phyloP scores from a whole-genome alignment of 2,888 invertebrate species.

The Trisateles emortualis region DNA sequence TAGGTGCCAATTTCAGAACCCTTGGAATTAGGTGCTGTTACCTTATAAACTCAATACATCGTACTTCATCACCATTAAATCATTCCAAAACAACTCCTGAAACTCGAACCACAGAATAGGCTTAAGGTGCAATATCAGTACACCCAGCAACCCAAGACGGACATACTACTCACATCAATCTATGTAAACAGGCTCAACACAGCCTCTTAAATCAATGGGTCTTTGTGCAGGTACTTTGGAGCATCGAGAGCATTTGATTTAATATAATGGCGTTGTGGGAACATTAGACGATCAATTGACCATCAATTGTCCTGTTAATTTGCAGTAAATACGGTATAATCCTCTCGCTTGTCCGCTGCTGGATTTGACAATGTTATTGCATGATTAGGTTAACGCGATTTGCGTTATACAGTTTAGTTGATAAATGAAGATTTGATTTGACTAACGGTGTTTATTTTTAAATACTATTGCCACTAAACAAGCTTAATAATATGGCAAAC shows the following conservation, averaged over 20 bases:
- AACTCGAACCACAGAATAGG: not conserved
- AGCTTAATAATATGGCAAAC: no score
- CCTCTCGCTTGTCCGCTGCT: constrained; percentile 56
- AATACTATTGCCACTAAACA: no score
- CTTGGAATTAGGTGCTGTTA: no score
- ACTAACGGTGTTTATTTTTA: not conserved
- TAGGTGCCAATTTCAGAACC: no score
- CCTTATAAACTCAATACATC: no score
- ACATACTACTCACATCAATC: constrained; percentile 53
- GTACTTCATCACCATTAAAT: constrained; percentile 6
- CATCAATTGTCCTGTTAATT: constrained; percentile 82
- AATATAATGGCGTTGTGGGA: constrained; percentile 79
- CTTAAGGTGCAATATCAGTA: not conserved
- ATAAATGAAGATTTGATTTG: not conserved
- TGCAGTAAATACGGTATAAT: constrained; percentile 79
- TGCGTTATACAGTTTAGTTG: constrained; percentile 9
- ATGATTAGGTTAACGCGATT: constrained; percentile 38
- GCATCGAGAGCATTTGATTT: constrained; percentile 75
- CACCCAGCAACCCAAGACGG: constrained; percentile 23
- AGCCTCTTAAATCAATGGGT: constrained; percentile 79
- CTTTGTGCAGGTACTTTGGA: constrained; percentile 76
- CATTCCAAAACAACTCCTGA: constrained; percentile 1
- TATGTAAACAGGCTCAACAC: constrained; percentile 60
- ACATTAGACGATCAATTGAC: constrained; percentile 83
- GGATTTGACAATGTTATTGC: constrained; percentile 60